Evolutionary conservation across 2,113 vertebrate species (phyloP).

Genomic region (Poecilia latipinna): DNA sequence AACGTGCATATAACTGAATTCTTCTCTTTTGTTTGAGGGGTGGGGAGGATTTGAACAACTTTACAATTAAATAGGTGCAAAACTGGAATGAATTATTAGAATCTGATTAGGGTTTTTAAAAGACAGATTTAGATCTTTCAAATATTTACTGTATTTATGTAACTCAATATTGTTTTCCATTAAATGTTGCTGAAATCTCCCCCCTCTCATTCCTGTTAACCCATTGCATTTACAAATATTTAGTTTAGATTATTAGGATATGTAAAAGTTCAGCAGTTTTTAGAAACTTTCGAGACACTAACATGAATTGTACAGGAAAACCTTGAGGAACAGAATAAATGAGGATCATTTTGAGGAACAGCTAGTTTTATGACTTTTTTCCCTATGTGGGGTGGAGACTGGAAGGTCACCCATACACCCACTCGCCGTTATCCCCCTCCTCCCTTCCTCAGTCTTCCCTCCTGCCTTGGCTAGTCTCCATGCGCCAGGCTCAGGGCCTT

Average conservation of each 20-base stretch:
- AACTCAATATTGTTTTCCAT: too few relatives aligned
- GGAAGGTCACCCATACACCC: conserved; percentile 66
- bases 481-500: conserved; percentile 75
- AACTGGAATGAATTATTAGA: too few relatives aligned
- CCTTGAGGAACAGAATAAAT: conserved; percentile 9
- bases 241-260: not conserved
- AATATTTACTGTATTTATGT: too few relatives aligned
- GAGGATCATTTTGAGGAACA: conserved; percentile 15
- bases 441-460: conserved; percentile 40
- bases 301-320: too few relatives aligned
- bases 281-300: not conserved
- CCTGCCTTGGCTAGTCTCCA: conserved; percentile 81
- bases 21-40: too few relatives aligned
- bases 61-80: too few relatives aligned
- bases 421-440: conserved; percentile 36
- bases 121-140: too few relatives aligned
- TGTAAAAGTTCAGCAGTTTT: not conserved
- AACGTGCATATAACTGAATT: too few relatives aligned
- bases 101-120: too few relatives aligned
- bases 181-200: too few relatives aligned
- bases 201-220: too few relatives aligned
- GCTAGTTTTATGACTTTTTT: conserved; percentile 40
- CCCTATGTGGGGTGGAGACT: conserved; percentile 31
- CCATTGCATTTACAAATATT: not conserved
- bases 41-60: too few relatives aligned